Evolutionary conservation across 2,888 invertebrate genomes (phyloP).

Genomic region (Aphidoletes aphidimyza): DNA sequence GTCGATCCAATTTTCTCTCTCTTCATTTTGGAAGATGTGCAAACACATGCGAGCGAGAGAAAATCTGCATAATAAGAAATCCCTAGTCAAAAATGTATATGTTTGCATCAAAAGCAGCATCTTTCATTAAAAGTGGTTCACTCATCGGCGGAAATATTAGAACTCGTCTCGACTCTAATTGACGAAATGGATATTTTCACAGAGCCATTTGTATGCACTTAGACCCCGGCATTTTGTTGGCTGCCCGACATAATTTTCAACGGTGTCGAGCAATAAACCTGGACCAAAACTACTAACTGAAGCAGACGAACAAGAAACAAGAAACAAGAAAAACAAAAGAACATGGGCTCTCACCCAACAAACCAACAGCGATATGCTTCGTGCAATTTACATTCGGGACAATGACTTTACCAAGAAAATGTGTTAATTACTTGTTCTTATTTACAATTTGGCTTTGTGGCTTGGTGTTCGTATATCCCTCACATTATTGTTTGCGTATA

Average conservation of each 20-base stretch:
- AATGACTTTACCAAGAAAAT: slow-evolving; percentile 50
- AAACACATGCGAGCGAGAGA: neutral
- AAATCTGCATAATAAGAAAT: neutral
- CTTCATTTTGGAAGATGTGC: neutral
- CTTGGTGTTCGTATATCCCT: neutral
- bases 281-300: too few species aligned
- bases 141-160: neutral
- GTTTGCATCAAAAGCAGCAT: slow-evolving; percentile 7
- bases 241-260: too few species aligned
- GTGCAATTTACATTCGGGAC: slow-evolving; percentile 34
- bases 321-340: too few species aligned
- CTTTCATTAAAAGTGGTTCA: neutral
- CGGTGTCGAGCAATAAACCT: too few species aligned
- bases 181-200: slow-evolving; percentile 45
- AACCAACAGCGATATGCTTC: neutral
- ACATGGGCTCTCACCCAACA: too few species aligned
- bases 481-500: slow-evolving; percentile 45
- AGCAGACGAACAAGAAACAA: too few species aligned
- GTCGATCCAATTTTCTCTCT: neutral
- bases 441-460: slow-evolving; percentile 53
- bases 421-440: slow-evolving; percentile 54
- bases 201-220: too few species aligned
- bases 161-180: slow-evolving; percentile 7
- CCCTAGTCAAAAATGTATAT: slow-evolving; percentile 10
- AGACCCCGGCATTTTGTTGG: too few species aligned